Percentiles rank a stretch among this genome's conserved stretches.
Conservation (phyloP, 2,113 vertebrate species). For the Trichechus manatus region DNA sequence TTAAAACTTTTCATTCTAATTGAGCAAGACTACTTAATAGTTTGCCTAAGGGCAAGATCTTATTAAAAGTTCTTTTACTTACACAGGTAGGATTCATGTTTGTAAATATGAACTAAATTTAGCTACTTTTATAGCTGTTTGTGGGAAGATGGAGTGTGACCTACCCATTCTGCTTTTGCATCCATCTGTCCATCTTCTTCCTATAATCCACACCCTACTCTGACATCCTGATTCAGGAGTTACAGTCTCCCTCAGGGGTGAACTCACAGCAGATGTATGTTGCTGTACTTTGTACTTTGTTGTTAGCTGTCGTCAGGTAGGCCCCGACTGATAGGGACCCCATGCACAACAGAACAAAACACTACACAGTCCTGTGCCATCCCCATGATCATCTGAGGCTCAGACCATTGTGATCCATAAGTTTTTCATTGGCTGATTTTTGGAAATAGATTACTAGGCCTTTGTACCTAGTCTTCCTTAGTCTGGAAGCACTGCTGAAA, state of each 20-base stretch:
- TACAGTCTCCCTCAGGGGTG: not conserved
- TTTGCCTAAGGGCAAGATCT: not conserved
- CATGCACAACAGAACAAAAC: no score
- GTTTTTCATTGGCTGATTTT: no score
- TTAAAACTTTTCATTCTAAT: not conserved
- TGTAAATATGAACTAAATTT: not conserved
- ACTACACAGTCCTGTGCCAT: no score
- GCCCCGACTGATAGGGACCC: no score
- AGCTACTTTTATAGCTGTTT: not conserved
- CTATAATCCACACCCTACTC: not conserved
- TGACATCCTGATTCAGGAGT: not conserved
- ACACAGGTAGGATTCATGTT: not conserved
- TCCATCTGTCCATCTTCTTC: not conserved
- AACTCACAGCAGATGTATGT: not conserved
- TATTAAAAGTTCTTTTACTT: constrained; percentile 21
- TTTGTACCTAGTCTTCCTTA: no score
- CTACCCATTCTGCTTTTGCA: not conserved
- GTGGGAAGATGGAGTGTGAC: not conserved
- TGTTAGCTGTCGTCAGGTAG: no score
- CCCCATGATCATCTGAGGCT: no score
- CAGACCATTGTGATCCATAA: no score
- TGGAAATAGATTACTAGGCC: no score
- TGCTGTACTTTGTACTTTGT: no score
- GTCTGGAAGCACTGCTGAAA: no score
- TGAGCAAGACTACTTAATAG: not conserved